A percentile compares a stretch with the other conserved stretches of the same genome.
These are phyloP conservation scores for Spisula solida DNA, from an alignment of 2,888 invertebrate genomes.

Conservation along the genomic window DNA sequence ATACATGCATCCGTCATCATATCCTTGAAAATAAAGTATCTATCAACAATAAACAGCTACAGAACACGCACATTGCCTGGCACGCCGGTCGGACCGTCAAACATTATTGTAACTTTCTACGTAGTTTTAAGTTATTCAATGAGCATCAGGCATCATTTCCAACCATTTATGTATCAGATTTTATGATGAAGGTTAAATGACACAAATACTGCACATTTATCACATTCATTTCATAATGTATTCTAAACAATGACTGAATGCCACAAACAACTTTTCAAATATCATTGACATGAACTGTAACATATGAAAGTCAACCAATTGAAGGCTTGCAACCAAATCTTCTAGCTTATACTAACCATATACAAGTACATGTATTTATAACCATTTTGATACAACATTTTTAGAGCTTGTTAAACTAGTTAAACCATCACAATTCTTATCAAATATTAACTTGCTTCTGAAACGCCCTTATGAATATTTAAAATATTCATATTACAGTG, in stretches of 20 bases:
- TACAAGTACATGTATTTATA: background rate
- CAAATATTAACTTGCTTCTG: background rate
- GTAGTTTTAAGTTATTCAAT: too few species aligned
- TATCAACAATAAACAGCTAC: too few species aligned
- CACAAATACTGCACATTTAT: too few species aligned
- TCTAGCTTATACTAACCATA: background rate
- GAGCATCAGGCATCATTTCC: too few species aligned
- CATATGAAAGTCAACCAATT: background rate
- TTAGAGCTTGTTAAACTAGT: background rate
- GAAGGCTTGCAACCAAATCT: background rate
- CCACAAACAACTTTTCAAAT: background rate
- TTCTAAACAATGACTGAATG: too few species aligned
- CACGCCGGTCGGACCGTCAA: too few species aligned
- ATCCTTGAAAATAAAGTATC: background rate
- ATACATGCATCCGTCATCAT: background rate
- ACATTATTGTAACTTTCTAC: too few species aligned
- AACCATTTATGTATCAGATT: too few species aligned
- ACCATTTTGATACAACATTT: background rate
- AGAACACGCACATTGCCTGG: too few species aligned
- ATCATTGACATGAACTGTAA: slow-evolving; percentile 16
- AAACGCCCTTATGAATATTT: background rate
- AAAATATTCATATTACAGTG: too few species aligned
- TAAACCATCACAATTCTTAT: background rate
- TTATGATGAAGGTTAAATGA: too few species aligned
- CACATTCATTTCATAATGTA: too few species aligned